These are phyloP conservation scores for Chionis minor DNA, from an alignment of 2,113 vertebrate species.

Conservation along the genomic window DNA sequence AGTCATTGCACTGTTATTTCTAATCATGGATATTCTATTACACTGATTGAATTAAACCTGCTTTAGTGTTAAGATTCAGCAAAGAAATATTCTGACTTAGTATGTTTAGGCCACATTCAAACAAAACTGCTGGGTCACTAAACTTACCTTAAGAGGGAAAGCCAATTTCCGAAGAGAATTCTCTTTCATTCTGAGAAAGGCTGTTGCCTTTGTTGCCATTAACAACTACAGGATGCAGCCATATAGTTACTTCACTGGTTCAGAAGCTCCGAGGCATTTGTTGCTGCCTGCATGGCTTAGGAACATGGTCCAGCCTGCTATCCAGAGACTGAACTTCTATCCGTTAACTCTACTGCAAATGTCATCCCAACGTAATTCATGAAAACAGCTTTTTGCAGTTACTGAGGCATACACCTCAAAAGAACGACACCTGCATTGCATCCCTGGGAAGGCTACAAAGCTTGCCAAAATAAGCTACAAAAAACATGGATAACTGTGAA, in stretches of 20 bases:
- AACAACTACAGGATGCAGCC: not conserved
- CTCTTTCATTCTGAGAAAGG: not conserved
- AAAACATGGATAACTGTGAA: rapidly evolving
- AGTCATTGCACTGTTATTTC: not conserved
- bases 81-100: not conserved
- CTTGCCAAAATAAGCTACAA: not conserved
- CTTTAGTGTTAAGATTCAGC: not conserved
- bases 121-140: not conserved
- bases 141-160: not conserved
- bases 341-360: not conserved
- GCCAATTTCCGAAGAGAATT: not conserved
- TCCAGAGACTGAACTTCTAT: not conserved
- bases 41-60: not conserved
- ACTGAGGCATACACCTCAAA: not conserved
- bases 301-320: too few relatives aligned
- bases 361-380: not conserved
- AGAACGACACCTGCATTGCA: not conserved
- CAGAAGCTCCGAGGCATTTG: not conserved
- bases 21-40: not conserved
- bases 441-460: not conserved
- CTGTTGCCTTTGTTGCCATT: not conserved
- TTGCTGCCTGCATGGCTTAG: not conserved
- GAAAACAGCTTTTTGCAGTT: not conserved
- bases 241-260: not conserved
- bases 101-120: not conserved